Evolutionary conservation across 2,113 vertebrate genomes (phyloP).

Genomic region (Eidolon helvum): DNA sequence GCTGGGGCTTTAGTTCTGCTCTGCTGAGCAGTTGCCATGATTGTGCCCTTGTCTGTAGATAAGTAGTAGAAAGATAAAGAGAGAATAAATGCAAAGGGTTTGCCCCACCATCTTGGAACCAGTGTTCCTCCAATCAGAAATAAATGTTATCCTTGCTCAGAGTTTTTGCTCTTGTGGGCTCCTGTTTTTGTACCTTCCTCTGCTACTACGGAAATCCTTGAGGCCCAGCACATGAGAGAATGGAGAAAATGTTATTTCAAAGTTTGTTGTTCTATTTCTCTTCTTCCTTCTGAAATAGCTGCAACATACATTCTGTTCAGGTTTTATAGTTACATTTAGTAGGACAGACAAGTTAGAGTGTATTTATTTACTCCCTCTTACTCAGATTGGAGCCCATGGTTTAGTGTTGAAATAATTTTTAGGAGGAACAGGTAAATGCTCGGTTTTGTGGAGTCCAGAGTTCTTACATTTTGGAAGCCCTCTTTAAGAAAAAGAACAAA

Average conservation of each 20-base stretch:
- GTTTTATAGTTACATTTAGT: not conserved
- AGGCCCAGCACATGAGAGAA: not conserved
- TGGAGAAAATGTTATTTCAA: not conserved
- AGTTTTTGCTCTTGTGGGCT: not conserved
- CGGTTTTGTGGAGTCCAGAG: not conserved
- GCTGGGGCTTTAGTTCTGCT: not conserved
- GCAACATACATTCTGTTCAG: not conserved
- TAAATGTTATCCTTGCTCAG: not conserved
- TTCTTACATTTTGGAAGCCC: not conserved
- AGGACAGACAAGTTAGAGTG: not conserved
- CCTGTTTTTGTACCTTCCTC: not conserved
- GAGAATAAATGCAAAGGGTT: not conserved
- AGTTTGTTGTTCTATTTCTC: not conserved
- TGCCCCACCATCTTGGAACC: not conserved
- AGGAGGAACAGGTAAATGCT: not conserved
- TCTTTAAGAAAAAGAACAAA: not conserved
- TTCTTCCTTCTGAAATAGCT: not conserved
- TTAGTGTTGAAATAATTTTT: conserved; percentile 29
- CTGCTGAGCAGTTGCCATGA: not conserved
- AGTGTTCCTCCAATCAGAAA: not conserved
- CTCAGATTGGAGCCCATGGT: not conserved
- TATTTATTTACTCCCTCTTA: not conserved
- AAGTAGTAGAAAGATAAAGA: not conserved
- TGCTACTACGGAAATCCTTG: not conserved
- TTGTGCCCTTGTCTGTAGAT: not conserved